A percentile compares a stretch with the other conserved stretches of the same genome.
phyloP scores from a whole-genome alignment of 2,113 vertebrate species.

The Orientallactaga bullata region DNA sequence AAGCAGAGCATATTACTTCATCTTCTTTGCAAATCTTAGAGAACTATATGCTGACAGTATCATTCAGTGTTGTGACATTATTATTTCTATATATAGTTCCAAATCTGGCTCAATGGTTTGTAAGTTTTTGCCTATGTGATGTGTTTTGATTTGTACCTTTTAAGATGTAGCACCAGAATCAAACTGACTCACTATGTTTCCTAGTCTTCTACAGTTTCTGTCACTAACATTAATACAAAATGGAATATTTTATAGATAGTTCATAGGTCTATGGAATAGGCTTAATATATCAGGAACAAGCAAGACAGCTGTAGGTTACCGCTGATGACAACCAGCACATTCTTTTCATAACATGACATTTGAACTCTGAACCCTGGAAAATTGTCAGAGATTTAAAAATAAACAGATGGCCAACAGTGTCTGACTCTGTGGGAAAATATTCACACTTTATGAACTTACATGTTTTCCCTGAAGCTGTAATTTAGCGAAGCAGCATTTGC shows the following conservation, averaged over 20 bases:
- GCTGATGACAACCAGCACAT: constrained; percentile 33
- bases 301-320: constrained; percentile 57
- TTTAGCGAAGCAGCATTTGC: neutral
- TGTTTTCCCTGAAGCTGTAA: neutral
- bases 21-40: constrained; percentile 34
- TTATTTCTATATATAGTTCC: constrained; percentile 39
- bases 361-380: constrained; percentile 64
- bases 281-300: constrained; percentile 43
- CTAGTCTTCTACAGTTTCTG: constrained; percentile 8
- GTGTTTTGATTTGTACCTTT: constrained; percentile 60
- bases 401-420: constrained; percentile 48
- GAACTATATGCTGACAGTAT: constrained; percentile 39
- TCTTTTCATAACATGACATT: constrained; percentile 52
- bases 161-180: constrained; percentile 44
- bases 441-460: neutral
- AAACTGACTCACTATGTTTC: constrained; percentile 31
- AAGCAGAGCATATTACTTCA: neutral
- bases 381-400: constrained; percentile 54
- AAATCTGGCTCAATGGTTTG: constrained; percentile 7
- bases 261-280: constrained; percentile 30
- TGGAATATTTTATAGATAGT: constrained; percentile 52
- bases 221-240: constrained; percentile 37
- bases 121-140: constrained; percentile 27
- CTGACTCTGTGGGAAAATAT: neutral
- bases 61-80: constrained; percentile 32